Base-by-base conservation (phyloP, 2,888 invertebrate genomes). In the Pyrrhosoma nymphula region DNA sequence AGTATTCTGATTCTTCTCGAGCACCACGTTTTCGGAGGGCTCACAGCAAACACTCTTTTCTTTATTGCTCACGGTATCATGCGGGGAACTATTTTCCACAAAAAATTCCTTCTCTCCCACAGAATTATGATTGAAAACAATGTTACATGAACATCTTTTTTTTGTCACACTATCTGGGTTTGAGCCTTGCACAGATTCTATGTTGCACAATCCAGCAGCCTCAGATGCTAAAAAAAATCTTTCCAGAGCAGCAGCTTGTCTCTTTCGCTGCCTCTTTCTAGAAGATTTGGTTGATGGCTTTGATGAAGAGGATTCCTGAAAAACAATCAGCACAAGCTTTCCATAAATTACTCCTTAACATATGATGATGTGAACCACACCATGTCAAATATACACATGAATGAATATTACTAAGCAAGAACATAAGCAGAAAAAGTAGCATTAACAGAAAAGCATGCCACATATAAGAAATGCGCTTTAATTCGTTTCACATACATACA, bases 241-340 rank as follows among this genome's bases (percentile, higher is more conserved):
- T 26, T 69, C 47, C 39, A 93, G 39, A 47, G 93, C 63, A 69
- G 93, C 93, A 26, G 75, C 93, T 69, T 93, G 69, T n/a, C 26
- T 93, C 47, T 69, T 69, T n/a, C 93, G 63, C 69, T 47, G 93
- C 47, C 93, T 93, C n/a, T 69, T 39, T n/a, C 47, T 69, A 3
- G 30, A 93, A n/a, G 93, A 93, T 55, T 93, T 93, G 12, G 47
- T 75, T 0, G n/a, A 69, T 69, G 4, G 47, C 47, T 69, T 93
- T 23, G 39, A 26, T 26, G 63, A 26, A 20, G 39, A 23, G 39
- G 69, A 55, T 55, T 93, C 93, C 93, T 93, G 93, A 12, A 47
- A 69, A 47, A 69, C 47, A 47, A 75, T 69, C 14, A 75, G 14
- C 12, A 69, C 26, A 63, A 82, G 69, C n/a, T 26, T 20, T 60